Percentiles rank a stretch among this genome's conserved stretches.
phyloP scores from a whole-genome alignment of 2,888 invertebrate genomes.

The Drosophila sordidula region DNA sequence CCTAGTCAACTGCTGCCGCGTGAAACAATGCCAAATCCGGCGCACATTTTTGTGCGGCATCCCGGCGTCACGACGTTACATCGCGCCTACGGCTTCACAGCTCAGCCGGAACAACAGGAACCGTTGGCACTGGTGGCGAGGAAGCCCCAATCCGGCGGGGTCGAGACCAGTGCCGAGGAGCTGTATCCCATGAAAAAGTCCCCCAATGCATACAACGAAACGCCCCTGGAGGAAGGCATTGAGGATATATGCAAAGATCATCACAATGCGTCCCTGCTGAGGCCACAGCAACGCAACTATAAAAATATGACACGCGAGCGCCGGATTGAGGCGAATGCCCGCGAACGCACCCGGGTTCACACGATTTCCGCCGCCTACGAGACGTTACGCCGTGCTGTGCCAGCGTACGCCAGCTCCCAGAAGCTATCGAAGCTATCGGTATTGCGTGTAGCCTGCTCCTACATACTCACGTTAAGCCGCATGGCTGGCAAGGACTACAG shows the following conservation, averaged over 20 bases:
- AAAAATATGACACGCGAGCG: conserved; percentile 98
- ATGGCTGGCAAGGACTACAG: conserved; percentile 90
- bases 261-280: conserved; percentile 47
- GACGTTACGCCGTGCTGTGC: conserved; percentile 92
- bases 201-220: not conserved
- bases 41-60: conserved; percentile 84
- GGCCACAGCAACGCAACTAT: conserved; percentile 93
- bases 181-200: conserved; percentile 5
- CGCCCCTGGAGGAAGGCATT: conserved; percentile 14
- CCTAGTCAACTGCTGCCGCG: conserved; percentile 83
- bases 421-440: conserved; percentile 97
- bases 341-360: conserved; percentile 96
- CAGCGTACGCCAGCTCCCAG: conserved; percentile 96
- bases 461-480: conserved; percentile 94
- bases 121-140: conserved; percentile 88
- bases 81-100: conserved; percentile 64
- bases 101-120: conserved; percentile 86
- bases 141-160: conserved; percentile 62
- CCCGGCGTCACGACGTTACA: conserved; percentile 85
- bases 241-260: conserved; percentile 35
- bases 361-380: conserved; percentile 98
- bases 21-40: conserved; percentile 85
- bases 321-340: conserved; percentile 96
- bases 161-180: conserved; percentile 20
- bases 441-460: conserved; percentile 95